Base-by-base conservation (phyloP, 2,888 invertebrate species). In the Boloria euphrosyne region DNA sequence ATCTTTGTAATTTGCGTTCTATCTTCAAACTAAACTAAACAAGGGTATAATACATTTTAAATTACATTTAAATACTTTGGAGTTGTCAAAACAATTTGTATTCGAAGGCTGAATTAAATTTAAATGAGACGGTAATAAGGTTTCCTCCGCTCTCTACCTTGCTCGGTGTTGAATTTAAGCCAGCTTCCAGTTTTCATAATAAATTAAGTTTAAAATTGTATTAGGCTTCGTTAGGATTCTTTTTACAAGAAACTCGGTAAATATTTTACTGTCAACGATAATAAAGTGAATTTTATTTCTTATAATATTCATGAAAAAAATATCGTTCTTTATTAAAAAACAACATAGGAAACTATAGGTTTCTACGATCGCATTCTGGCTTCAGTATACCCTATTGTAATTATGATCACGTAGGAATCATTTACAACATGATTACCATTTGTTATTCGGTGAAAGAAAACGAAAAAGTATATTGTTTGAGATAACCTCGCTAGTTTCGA, bases 141-240 rank as follows among this genome's bases (percentile, higher is more conserved):
- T 58, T 47, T 17, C 27, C 13, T 27, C 22, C 3, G 17, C 43
- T 22, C 27, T 16, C 27, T 62, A 58, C 16, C 47, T 47, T 46
- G 47, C 47, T 16, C 16, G 13, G 47, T 4, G 22, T 47, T 27
- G 22, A 16, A 22, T 58, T 58, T 27, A 46, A 58, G 43, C 14
- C n/a, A 14, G 57, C 27, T 46, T 47, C 57, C 27, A 57, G n/a
- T 46, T 46, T 58, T 27, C 27, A 47, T 58, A 16, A 46, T 58
- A 58, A 47, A 47, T 58, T 27, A 46, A 47, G 18, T 27, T 44
- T 27, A 27, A 58, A 44, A 46, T 57, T 43, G 14, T 55, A 55
- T 55, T 43, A 43, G 13, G 43, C 54, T 55, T 55, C n/a, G 44
- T 55, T 22, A 55, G 55, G 44, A 17, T 55, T 55, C 55, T 44